Base-by-base conservation (phyloP, 1,140 invertebrate genomes). In the Epicauta chinensis region DNA sequence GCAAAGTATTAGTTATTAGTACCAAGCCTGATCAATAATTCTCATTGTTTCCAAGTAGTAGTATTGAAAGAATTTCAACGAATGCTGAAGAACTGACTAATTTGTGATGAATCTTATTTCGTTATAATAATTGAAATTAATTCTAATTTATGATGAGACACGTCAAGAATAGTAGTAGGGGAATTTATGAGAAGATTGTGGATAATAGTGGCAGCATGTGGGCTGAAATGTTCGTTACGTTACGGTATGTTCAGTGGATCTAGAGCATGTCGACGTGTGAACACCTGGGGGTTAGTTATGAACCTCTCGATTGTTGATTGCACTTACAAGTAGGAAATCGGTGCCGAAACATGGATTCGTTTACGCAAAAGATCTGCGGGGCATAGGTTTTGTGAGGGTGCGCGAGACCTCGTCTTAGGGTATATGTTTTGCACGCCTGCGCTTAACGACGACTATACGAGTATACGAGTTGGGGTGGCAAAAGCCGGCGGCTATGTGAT, bases 401-500 rank as follows among this genome's bases (percentile, higher is more conserved):
- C 60, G 58, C 60, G 53, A 52, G 45, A 41, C 41, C 38, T 16
- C 30, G 31, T 47, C 44, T 50, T 48, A 60, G 39, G 48, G 60
- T 58, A 23, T n/a, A n/a, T 23, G 10, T 34, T 34, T 11, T 34
- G 60, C 60, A 60, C 49, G 58, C 60, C 37, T 56, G 50, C 35
- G 34, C 32, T 3, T 10, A 30, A 30, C 23, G 7, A 23, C 23
- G 7, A 23, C 23, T 23, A 23, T 23, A 23, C 23, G 54, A 54
- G 54, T 41, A 39, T 47, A 37, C 31, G 40, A 51, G 49, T 59
- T 41, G 43, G 60, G 55, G 58, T 58, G 49, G 53, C 58, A 51
- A 53, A 59, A 51, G 48, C 57, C 60, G 53, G 37, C 35, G 57
- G 54, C 42, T 57, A 52, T 56, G 54, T 57, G 58, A 60, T 60